A percentile compares a stretch with the other conserved stretches of the same genome.
Conservation (phyloP, 2,797 vertebrate species). For the Amniataba percoides region DNA sequence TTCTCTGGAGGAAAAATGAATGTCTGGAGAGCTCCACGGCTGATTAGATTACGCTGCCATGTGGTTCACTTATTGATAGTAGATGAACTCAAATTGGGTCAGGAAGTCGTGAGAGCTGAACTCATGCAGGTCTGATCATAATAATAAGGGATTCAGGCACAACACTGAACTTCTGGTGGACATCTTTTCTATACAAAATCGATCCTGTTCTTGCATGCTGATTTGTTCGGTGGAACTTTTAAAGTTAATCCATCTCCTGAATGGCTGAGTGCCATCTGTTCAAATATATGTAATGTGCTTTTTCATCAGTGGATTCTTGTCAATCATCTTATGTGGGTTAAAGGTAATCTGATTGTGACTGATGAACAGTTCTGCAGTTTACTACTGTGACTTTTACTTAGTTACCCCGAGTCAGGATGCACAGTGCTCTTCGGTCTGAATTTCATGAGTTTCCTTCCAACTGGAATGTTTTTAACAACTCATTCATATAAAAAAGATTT, state of each 20-base stretch:
- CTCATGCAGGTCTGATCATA: constrained; percentile 23
- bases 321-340: constrained; percentile 12
- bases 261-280: constrained; percentile 10
- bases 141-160: constrained; percentile 27
- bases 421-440: neutral
- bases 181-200: neutral
- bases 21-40: constrained; percentile 32
- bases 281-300: constrained; percentile 13
- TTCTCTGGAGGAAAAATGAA: constrained; percentile 48
- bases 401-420: neutral
- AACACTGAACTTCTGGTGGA: constrained; percentile 21
- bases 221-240: constrained; percentile 7
- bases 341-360: constrained; percentile 16
- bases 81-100: constrained; percentile 42
- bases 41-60: constrained; percentile 77
- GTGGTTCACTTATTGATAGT: constrained; percentile 60
- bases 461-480: neutral
- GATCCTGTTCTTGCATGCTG: constrained; percentile 15
- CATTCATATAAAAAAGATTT: neutral
- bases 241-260: constrained; percentile 21
- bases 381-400: neutral
- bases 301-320: constrained; percentile 10
- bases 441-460: constrained; percentile 10
- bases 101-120: constrained; percentile 35
- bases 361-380: constrained; percentile 23